Percentiles rank a stretch among this genome's conserved stretches.
phyloP scores from a whole-genome alignment of 2,797 vertebrate species.

The Monodelphis domestica region DNA sequence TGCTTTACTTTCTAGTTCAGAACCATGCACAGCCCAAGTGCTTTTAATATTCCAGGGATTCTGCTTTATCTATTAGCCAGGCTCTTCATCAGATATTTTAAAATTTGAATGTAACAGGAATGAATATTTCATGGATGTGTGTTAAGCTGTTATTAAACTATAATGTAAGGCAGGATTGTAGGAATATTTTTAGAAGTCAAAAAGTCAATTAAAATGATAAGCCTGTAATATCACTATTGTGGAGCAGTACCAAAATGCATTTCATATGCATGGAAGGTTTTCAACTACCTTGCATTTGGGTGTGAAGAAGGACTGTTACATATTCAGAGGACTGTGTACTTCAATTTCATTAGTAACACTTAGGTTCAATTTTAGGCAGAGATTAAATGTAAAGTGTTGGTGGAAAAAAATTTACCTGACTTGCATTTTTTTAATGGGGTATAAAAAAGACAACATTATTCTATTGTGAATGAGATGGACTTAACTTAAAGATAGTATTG shows the following conservation, averaged over 20 bases:
- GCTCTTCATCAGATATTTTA: constrained; percentile 80
- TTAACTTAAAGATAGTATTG: neutral
- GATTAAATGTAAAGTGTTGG: constrained; percentile 62
- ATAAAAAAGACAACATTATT: constrained; percentile 42
- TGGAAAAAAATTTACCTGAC: constrained; percentile 58
- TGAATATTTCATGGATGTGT: constrained; percentile 79
- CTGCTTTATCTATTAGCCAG: constrained; percentile 81
- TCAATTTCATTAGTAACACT: constrained; percentile 70
- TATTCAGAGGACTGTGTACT: constrained; percentile 64
- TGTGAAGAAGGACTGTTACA: constrained; percentile 66
- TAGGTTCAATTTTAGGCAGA: constrained; percentile 71
- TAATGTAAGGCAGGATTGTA: constrained; percentile 78
- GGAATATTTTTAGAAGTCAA: constrained; percentile 84
- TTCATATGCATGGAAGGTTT: constrained; percentile 65
- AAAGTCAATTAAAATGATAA: constrained; percentile 86
- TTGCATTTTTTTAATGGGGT: constrained; percentile 57
- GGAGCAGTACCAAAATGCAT: constrained; percentile 71
- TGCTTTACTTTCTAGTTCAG: constrained; percentile 65
- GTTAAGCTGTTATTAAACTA: constrained; percentile 83
- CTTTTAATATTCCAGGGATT: constrained; percentile 80
- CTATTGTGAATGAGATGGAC: constrained; percentile 39
- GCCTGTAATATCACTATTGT: constrained; percentile 78
- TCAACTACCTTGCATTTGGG: constrained; percentile 62
- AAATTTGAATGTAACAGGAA: constrained; percentile 80
- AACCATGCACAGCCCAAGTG: constrained; percentile 53